These are phyloP conservation scores for Hydrochoerus hydrochaeris DNA, from an alignment of 2,113 vertebrate genomes.

Conservation along the genomic window DNA sequence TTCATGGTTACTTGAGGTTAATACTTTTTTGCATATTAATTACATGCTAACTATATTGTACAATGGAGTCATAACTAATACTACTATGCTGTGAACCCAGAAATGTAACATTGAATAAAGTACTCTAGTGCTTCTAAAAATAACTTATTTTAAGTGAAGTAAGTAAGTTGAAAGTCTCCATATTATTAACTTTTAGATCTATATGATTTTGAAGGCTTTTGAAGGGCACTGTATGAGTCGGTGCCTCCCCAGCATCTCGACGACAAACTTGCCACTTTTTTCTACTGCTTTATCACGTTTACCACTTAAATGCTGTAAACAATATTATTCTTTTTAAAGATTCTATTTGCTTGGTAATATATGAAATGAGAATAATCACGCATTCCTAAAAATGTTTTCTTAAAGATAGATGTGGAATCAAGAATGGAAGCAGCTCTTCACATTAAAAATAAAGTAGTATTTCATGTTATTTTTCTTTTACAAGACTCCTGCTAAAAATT, in stretches of 20 bases:
- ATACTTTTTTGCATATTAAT: neutral
- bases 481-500: neutral
- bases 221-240: neutral
- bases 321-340: neutral
- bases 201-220: neutral
- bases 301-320: neutral
- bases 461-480: neutral
- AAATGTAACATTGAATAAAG: slow-evolving; percentile 36
- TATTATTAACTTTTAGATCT: neutral
- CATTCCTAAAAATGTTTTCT: neutral
- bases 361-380: neutral
- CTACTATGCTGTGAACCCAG: neutral
- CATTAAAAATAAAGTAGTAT: neutral
- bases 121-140: neutral
- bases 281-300: neutral
- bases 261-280: neutral
- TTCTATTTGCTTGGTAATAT: neutral
- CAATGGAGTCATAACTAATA: neutral
- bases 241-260: neutral
- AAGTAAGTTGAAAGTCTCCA: neutral
- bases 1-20: neutral
- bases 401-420: neutral
- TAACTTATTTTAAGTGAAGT: no score
- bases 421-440: neutral
- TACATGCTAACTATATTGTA: neutral